Evolutionary conservation across 2,888 invertebrate genomes (phyloP).

Genomic region (Lasioglossum villosulum): DNA sequence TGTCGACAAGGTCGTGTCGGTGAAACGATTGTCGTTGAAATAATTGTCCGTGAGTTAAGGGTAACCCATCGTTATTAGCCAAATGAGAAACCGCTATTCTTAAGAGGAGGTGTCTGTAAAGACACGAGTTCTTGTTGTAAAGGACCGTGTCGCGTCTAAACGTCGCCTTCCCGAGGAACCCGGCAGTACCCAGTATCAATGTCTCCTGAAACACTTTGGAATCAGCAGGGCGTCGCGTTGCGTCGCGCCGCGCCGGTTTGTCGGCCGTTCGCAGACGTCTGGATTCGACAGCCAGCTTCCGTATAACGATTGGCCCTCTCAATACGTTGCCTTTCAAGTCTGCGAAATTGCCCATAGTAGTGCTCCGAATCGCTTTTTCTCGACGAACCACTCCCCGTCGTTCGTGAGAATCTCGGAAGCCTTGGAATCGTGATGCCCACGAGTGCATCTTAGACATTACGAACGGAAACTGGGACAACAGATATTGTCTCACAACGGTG

Average conservation of each 20-base stretch:
- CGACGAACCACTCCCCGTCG: neutral
- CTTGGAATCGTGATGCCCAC: neutral
- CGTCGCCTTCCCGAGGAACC: conserved; percentile 59
- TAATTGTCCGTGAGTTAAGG: too few relatives aligned
- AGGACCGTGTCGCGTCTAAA: conserved; percentile 60
- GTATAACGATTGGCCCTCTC: conserved; percentile 28
- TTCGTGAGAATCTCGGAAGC: conserved; percentile 28
- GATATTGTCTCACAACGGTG: neutral
- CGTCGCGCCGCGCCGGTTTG: conserved; percentile 16
- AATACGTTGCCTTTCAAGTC: conserved; percentile 11
- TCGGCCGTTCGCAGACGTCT: conserved; percentile 53
- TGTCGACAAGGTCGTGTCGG: too few relatives aligned
- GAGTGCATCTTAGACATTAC: neutral
- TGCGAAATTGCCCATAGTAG: conserved; percentile 31
- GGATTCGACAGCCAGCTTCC: conserved; percentile 46
- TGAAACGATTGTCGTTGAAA: too few relatives aligned
- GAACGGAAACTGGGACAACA: neutral
- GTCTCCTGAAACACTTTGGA: conserved; percentile 58
- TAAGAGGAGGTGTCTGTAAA: conserved; percentile 37
- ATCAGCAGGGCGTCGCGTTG: conserved; percentile 44
- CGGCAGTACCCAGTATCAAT: conserved; percentile 42
- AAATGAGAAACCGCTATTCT: conserved; percentile 38
- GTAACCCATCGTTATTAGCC: neutral
- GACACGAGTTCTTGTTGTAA: conserved; percentile 51
- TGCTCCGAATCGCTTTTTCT: neutral